Evolutionary conservation across 2,888 invertebrate species (phyloP), one percentile per base, ranked within the genome.

Genomic region (Andrena chrysosceles): DNA sequence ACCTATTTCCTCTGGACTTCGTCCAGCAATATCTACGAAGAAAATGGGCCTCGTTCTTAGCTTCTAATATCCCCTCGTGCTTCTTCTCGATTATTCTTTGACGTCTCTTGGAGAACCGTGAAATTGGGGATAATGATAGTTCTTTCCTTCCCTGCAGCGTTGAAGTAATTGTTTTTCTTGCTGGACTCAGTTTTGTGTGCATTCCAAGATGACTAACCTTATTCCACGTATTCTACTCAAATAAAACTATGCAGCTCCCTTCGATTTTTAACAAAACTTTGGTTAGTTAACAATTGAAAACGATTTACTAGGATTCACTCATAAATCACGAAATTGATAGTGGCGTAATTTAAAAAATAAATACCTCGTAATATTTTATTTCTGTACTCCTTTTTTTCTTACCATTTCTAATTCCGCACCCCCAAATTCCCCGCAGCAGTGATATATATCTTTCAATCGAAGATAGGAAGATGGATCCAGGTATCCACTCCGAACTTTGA

Each of bases 1-100:
- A 31, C 23, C n/a, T 31, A 74, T 31, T 48, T 74, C 48, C 23
- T 13, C 2, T 49, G 48, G 23, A 48, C 26, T 16, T 67, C 29
- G 10, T 31, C 69, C 10, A 26, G 6, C 20, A 54, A 74, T 7
- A 64, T 52, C 31, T 48, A 7, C 26, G n/a, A 42, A 42, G 10
- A 66, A 66, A 73, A 77, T 31, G 29, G 23, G n/a, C 59, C 26
- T 62, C n/a, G 42, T 48, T 54, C 54, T 63, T 29, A n/a, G 67
- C 33, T 74, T 63, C 52, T 42, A 73, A 74, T 68, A 68, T 59
- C 13, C 42, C 26, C 16, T 52, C 20, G 10, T 26, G 33, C 48
- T 52, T 23, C 77, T n/a, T 74, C 35, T 31, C 67, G 10, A 52
- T 62, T 54, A 62, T 74, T 78, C 74, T 56, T 70, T 60, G 49